Base-by-base conservation (phyloP, 1,140 invertebrate species). In the Zaprionus inermis region DNA sequence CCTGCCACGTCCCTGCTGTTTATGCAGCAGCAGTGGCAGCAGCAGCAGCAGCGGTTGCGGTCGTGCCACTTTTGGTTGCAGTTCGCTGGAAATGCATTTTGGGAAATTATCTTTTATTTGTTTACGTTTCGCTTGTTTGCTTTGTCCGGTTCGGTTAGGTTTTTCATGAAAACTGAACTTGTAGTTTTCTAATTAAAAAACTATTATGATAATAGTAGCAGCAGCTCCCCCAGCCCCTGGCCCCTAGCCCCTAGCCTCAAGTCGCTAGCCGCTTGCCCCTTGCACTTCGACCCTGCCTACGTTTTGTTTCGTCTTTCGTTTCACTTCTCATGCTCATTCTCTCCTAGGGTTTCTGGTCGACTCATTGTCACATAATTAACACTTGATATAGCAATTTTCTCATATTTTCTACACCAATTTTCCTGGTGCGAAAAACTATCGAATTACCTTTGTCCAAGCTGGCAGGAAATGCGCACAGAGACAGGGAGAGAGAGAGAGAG, bases 291-390 rank as follows among this genome's bases (percentile, higher is more conserved):
- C 34, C 46, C 41, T n/a, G 52, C 22, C 46, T 24, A 4, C 22
- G 22, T 24, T 59, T 46, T 49, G 18, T 16, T 32, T 32, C 22
- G 11, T 44, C 41, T 11, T 34, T 51, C 44, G 65, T 58, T 28
- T 16, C 30, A 2, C 54, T 75, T 58, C 36, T 22, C 30, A 1
- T 34, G n/a, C 18, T 10, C 18, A 1, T 38, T 16, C 10, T 22
- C 28, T n/a, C n/a, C n/a, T n/a, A n/a, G n/a, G 10, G 32, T 57
- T 65, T 55, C 46, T n/a, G 18, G 65, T 49, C 70, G 57, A 83
- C 83, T 86, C 83, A 88, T 88, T 88, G 83, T 88, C 83, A 89
- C 84, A 88, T 89, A 88, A 88, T 88, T 89, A 88, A 88, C 83
- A 89, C 83, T 88, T 83, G 83, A 88, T 88, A 89, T 80, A 80